Percentiles rank a stretch among this genome's conserved stretches.
phyloP scores from a whole-genome alignment of 1,140 invertebrate genomes.

The Drosophila ercepeae region DNA sequence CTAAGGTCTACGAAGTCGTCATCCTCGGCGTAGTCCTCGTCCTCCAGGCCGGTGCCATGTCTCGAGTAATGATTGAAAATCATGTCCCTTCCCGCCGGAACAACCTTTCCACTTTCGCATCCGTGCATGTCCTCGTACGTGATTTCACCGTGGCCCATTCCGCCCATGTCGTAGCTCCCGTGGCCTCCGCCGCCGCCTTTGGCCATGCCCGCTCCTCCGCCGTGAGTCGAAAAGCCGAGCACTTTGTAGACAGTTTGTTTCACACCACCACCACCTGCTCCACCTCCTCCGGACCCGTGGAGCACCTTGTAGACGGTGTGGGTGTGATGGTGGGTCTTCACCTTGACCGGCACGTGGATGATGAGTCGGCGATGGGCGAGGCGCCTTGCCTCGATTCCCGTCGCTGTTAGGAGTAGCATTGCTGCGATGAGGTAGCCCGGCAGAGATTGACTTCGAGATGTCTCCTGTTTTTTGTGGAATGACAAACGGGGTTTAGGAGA shows the following conservation, averaged over 20 bases:
- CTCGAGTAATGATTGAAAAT: conserved; percentile 78
- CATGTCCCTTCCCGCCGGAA: conserved; percentile 67
- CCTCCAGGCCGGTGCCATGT: conserved; percentile 50
- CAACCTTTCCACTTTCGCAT: conserved; percentile 68
- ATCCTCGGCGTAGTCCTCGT: conserved; percentile 65
- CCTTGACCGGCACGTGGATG: conserved; percentile 77
- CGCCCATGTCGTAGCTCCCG: conserved; percentile 28
- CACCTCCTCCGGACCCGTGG: conserved; percentile 38
- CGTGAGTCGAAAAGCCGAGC: conserved; percentile 51
- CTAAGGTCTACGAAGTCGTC: conserved; percentile 78
- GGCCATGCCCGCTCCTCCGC: conserved; percentile 33
- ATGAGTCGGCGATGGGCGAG: conserved; percentile 64
- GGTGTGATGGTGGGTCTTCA: conserved; percentile 78
- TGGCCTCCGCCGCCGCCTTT: conserved; percentile 34
- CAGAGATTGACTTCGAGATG: conserved; percentile 10
- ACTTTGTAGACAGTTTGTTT: conserved; percentile 76
- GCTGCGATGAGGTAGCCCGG: conserved; percentile 37
- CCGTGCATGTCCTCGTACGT: conserved; percentile 74
- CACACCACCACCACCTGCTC: conserved; percentile 45
- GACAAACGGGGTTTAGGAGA: too few species aligned
- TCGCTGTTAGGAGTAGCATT: conserved; percentile 50
- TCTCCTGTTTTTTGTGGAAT: not conserved
- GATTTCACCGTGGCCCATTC: conserved; percentile 65
- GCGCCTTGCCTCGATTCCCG: conserved; percentile 51
- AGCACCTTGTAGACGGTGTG: conserved; percentile 76